A percentile compares a stretch with the other conserved stretches of the same genome.
Evolutionary conservation across 2,888 invertebrate species (phyloP).

Genomic region (Cotesia congregata): DNA sequence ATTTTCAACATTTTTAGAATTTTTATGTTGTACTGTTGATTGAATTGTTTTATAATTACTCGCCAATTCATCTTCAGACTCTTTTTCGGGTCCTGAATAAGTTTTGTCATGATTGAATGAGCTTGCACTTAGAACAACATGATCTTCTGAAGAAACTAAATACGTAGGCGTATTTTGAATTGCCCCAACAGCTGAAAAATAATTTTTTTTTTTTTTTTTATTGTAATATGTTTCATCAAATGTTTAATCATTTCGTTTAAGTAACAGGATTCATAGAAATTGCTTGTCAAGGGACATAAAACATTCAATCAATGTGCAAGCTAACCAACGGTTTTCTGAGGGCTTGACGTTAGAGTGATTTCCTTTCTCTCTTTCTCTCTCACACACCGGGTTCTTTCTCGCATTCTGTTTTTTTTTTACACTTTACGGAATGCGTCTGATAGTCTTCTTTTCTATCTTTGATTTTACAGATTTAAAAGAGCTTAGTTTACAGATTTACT

Average conservation of each 20-base stretch:
- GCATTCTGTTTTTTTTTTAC: neutral
- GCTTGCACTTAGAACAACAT: conserved; percentile 59
- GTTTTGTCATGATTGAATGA: conserved; percentile 59
- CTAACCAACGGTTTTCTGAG: conserved; percentile 20
- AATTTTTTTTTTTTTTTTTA: conserved; percentile 9
- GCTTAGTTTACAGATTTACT: too few relatives aligned
- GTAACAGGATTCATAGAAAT: conserved; percentile 17
- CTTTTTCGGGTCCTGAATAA: conserved; percentile 27
- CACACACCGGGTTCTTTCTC: neutral
- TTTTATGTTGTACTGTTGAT: conserved; percentile 56
- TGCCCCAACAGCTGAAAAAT: conserved; percentile 55
- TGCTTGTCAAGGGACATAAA: conserved; percentile 36
- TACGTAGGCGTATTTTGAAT: conserved; percentile 65
- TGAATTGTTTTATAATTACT: conserved; percentile 55
- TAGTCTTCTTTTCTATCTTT: conserved; percentile 37
- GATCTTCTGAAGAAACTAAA: conserved; percentile 53
- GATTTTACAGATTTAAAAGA: too few relatives aligned
- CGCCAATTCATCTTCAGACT: conserved; percentile 42
- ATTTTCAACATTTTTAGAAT: conserved; percentile 54
- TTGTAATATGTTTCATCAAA: neutral
- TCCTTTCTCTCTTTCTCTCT: conserved; percentile 11
- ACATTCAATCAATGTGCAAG: conserved; percentile 24
- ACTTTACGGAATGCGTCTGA: neutral
- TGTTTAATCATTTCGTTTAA: neutral
- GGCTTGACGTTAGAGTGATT: conserved; percentile 23